Percentiles rank a stretch among this genome's conserved stretches.
Conservation (phyloP, 2,113 vertebrate genomes). For the Cebidichthys violaceus region DNA sequence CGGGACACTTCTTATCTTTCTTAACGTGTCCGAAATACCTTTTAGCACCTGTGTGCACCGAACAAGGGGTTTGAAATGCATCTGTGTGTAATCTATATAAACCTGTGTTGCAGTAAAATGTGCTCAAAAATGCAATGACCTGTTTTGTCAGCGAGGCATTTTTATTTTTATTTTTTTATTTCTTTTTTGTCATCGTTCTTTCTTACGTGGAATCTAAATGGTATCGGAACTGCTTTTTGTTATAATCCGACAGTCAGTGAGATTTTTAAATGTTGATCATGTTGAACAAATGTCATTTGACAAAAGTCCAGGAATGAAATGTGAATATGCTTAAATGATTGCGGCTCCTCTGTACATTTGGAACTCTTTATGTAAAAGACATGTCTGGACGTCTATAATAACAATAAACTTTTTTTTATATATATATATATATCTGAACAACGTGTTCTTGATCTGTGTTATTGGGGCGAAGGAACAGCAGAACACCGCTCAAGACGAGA, state of each 20-base stretch:
- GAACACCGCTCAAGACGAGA: no score
- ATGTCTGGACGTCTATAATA: conserved; percentile 67
- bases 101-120: conserved; percentile 60
- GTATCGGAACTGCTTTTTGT: conserved; percentile 51
- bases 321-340: conserved; percentile 73
- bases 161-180: conserved; percentile 53
- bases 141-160: conserved; percentile 79
- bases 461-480: not conserved
- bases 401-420: conserved; percentile 72
- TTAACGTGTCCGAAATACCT: conserved; percentile 35
- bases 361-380: conserved; percentile 70
- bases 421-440: conserved; percentile 66
- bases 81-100: conserved; percentile 24
- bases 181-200: no score
- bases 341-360: conserved; percentile 71
- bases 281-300: conserved; percentile 65
- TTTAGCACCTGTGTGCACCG: conserved; percentile 13
- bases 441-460: not conserved
- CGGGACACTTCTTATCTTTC: conserved; percentile 37
- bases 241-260: conserved; percentile 46
- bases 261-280: conserved; percentile 64
- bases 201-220: conserved; percentile 54
- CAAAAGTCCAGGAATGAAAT: conserved; percentile 58
- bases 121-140: conserved; percentile 77
- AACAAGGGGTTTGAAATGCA: conserved; percentile 45